phyloP scores from a whole-genome alignment of 2,797 vertebrate species.

The Nannoperca obscura region DNA sequence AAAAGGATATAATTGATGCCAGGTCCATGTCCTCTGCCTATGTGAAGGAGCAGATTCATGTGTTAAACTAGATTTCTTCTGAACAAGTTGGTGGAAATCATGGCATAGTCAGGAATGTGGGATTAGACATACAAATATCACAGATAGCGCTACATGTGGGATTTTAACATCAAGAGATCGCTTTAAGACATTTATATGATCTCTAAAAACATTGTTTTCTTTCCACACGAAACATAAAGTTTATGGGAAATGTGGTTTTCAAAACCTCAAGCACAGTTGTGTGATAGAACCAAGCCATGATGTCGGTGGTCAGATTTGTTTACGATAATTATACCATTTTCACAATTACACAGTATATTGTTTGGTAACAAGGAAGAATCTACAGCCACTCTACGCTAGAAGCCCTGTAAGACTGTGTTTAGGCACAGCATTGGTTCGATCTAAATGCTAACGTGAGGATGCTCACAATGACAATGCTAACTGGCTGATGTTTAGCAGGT shows the following conservation, averaged over 20 bases:
- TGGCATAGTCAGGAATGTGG: neutral
- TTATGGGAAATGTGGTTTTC: slow-evolving; percentile 20
- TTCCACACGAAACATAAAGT: neutral
- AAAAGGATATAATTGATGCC: neutral
- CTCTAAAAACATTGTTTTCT: slow-evolving; percentile 4
- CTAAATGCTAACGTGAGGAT: neutral
- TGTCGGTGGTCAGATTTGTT: slow-evolving; percentile 24
- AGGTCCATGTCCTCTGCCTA: neutral
- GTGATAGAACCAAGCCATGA: slow-evolving; percentile 1
- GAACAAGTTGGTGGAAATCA: neutral
- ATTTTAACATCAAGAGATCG: neutral
- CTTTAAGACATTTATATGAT: neutral
- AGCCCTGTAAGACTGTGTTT: neutral
- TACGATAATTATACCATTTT: slow-evolving; percentile 33
- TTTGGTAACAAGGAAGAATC: neutral
- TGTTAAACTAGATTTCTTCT: neutral
- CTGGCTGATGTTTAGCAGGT: neutral
- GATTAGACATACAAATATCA: neutral
- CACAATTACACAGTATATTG: neutral
- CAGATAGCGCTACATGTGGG: neutral
- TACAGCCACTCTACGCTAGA: neutral
- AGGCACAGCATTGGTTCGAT: neutral
- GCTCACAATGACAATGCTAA: neutral
- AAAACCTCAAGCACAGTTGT: slow-evolving; percentile 3
- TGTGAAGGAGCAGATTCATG: neutral